A percentile compares a stretch with the other conserved stretches of the same genome.
phyloP scores from a whole-genome alignment of 2,888 invertebrate species.

The Drosophila anceps region DNA sequence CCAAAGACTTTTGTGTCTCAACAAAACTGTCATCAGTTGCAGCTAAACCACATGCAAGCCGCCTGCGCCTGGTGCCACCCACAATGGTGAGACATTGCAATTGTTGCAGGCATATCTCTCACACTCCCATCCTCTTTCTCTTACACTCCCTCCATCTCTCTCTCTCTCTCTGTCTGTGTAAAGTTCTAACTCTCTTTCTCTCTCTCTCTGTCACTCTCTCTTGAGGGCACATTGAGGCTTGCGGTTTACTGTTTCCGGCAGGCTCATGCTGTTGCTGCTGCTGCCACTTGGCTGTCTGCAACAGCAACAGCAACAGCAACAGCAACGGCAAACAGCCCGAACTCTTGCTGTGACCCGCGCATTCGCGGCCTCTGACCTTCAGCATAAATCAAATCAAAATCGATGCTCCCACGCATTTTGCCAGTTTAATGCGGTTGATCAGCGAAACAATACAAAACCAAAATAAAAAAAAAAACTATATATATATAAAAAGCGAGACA shows the following conservation, averaged over 20 bases:
- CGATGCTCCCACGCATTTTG: constrained; percentile 65
- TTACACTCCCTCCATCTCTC: rapidly evolving
- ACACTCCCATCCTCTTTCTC: background rate
- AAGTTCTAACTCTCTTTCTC: constrained; percentile 16
- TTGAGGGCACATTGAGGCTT: background rate
- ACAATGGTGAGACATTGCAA: background rate
- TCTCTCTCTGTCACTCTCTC: background rate
- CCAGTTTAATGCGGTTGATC: constrained; percentile 53
- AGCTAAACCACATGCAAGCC: constrained; percentile 11
- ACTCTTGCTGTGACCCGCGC: constrained; percentile 8
- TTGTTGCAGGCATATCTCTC: background rate
- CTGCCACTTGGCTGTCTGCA: constrained; percentile 29
- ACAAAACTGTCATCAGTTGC: constrained; percentile 46
- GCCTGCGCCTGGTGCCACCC: background rate
- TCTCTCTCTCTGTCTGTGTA: background rate
- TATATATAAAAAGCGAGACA: constrained; percentile 47
- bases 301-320: too few species aligned
- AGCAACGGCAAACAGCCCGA: constrained; percentile 11
- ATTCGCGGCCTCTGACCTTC: constrained; percentile 66
- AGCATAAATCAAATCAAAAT: constrained; percentile 66
- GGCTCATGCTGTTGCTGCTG: constrained; percentile 1
- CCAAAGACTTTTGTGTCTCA: constrained; percentile 10
- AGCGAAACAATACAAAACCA: constrained; percentile 48
- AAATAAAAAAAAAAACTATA: background rate
- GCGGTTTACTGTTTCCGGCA: constrained; percentile 57